Evolutionary conservation across 2,888 invertebrate species (phyloP).

Genomic region (Erynnis tages): DNA sequence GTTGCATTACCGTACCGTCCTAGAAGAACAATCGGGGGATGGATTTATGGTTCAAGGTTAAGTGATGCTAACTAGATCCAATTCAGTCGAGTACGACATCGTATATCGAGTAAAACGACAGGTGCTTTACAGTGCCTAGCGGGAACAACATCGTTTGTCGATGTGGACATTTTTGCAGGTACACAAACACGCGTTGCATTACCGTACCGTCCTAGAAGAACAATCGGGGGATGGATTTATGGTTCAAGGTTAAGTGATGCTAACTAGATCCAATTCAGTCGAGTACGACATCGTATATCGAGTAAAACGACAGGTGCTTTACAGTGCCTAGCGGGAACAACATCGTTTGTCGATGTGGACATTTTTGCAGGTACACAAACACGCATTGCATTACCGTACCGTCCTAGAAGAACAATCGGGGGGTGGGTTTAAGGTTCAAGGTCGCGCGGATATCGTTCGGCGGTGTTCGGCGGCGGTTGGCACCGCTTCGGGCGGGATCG

Average conservation of each 20-base stretch:
- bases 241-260: constrained; percentile 14
- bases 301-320: not conserved
- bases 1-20: too few relatives aligned
- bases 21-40: too few relatives aligned
- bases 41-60: too few relatives aligned
- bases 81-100: constrained; percentile 36
- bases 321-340: too few relatives aligned
- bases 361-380: too few relatives aligned
- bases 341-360: too few relatives aligned
- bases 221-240: too few relatives aligned
- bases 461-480: constrained; percentile 58
- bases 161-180: constrained; percentile 23
- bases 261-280: constrained; percentile 52
- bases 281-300: not conserved
- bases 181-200: constrained; percentile 20
- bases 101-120: too few relatives aligned
- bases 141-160: not conserved
- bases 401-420: too few relatives aligned
- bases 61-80: constrained; percentile 44
- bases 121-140: too few relatives aligned
- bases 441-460: constrained; percentile 52
- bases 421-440: constrained; percentile 69
- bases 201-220: constrained; percentile 21
- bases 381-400: too few relatives aligned
- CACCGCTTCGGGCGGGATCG: constrained; percentile 68